A percentile compares a stretch with the other conserved stretches of the same genome.
Evolutionary conservation across 2,888 invertebrate genomes (phyloP).

Genomic region (Heliconius ismenius): DNA sequence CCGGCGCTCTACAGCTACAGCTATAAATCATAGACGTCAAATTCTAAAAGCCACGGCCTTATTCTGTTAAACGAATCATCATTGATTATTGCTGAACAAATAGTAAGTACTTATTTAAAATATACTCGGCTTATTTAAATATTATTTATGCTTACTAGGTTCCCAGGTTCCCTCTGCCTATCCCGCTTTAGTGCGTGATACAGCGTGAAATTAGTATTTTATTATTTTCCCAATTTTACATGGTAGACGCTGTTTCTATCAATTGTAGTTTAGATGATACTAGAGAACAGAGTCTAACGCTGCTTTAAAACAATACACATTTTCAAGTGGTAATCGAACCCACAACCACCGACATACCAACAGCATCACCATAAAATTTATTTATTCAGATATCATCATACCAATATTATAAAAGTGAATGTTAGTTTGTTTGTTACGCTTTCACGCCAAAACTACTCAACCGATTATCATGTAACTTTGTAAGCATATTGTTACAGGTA

Average conservation of each 20-base stretch:
- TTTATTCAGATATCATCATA: background rate
- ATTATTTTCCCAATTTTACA: too few species aligned
- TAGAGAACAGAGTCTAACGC: background rate
- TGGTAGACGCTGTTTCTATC: too few species aligned
- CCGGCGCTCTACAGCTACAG: slow-evolving; percentile 43
- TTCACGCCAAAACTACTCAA: too few species aligned
- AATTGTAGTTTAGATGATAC: too few species aligned
- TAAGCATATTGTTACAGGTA: too few species aligned
- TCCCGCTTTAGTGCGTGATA: too few species aligned
- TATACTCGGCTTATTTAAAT: background rate
- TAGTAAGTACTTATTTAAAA: slow-evolving; percentile 21
- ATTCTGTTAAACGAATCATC: slow-evolving; percentile 45
- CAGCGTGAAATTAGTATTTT: too few species aligned
- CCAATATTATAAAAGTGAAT: too few species aligned
- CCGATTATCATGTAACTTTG: too few species aligned
- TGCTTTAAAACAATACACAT: background rate
- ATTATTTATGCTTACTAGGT: too few species aligned
- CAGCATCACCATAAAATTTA: background rate
- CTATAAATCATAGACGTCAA: slow-evolving; percentile 48
- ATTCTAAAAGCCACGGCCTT: slow-evolving; percentile 42
- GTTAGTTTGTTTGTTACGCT: too few species aligned
- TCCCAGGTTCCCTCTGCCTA: too few species aligned
- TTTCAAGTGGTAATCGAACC: background rate
- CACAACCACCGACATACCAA: background rate
- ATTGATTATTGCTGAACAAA: slow-evolving; percentile 37